Percentiles rank a stretch among this genome's conserved stretches.
Evolutionary conservation across 1,140 invertebrate species (phyloP).

Genomic region (Tetramorium simillimum): DNA sequence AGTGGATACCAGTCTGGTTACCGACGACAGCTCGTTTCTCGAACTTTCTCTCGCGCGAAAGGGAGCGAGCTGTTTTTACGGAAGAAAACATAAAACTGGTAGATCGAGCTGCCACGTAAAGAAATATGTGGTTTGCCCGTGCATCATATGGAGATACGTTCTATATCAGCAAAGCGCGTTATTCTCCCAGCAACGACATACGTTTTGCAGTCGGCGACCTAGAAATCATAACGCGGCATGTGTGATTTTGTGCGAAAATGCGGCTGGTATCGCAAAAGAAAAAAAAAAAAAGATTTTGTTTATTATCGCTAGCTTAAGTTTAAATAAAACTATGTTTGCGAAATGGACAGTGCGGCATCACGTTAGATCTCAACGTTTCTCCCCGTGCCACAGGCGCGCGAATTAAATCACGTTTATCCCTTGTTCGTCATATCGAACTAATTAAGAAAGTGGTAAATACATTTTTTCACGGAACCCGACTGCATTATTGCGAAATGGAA

Average conservation of each 20-base stretch:
- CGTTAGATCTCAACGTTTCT: background rate
- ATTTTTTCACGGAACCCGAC: background rate
- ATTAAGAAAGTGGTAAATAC: background rate
- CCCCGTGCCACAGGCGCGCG: background rate
- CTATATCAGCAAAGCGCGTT: slow-evolving; percentile 49
- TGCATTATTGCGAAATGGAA: slow-evolving; percentile 2
- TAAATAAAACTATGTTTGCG: slow-evolving; percentile 23
- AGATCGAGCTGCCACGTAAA: slow-evolving; percentile 62
- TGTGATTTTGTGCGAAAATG: slow-evolving; percentile 44
- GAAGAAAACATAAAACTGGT: slow-evolving; percentile 63
- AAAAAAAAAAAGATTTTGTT: slow-evolving; percentile 1
- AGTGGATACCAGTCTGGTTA: slow-evolving; percentile 21
- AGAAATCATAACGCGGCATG: slow-evolving; percentile 45
- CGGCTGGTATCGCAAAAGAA: background rate
- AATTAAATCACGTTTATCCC: background rate
- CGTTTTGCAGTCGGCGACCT: slow-evolving; percentile 45
- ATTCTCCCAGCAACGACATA: slow-evolving; percentile 33
- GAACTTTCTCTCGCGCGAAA: slow-evolving; percentile 51
- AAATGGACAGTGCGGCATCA: background rate
- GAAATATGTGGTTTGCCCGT: slow-evolving; percentile 57
- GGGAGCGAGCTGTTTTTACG: slow-evolving; percentile 49
- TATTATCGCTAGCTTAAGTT: slow-evolving; percentile 27
- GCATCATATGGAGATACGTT: slow-evolving; percentile 59
- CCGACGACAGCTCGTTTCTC: slow-evolving; percentile 61
- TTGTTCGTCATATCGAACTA: background rate